Evolutionary conservation across 2,797 vertebrate genomes (phyloP), one percentile per base, ranked within the genome.

Genomic region (Podarcis lilfordi): DNA sequence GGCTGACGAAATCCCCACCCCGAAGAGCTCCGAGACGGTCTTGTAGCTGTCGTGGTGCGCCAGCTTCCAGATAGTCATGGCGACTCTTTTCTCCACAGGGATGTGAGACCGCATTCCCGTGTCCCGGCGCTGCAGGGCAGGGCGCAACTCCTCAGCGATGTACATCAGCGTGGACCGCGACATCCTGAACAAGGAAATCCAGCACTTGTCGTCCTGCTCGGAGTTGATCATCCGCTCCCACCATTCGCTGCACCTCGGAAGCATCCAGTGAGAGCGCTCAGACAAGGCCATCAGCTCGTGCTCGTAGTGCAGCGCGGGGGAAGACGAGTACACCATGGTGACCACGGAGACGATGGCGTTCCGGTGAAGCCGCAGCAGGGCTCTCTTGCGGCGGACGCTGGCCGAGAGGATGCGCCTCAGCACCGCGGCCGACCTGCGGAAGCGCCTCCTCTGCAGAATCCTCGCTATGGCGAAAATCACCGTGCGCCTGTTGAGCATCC

Each of bases 131-230:
- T 89, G 88, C 35, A 89, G 64, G 17, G 88, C 88, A 19, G 88
- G 88, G 32, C 88, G 84, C 88, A 89, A 21, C 10, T 89, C 88
- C 43, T 89, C 88, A 0, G 88, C 88, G 1, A 89, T 89, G 37
- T 86, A 89, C 88, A 89, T 89, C 59, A 89, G 78, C 5, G 88
- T 89, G 27, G 88, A 89, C 27, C 88, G 88, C 8, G 88, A 89
- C 88, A 89, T 89, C 55, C 88, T 64, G 43, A 89, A 89, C 84
- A 89, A 66, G 68, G 88, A 89, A 77, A 89, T 89, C 88, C 88
- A 89, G 23, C 88, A 77, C 43, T 50, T 68, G 27, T 89, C 84
- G 11, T 86, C 88, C 84, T 82, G 88, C 64, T 89, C 88, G 0
- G 88, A 89, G 82, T 79, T 86, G 35, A 89, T 82, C 88, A 89